Evolutionary conservation across 1,140 invertebrate genomes (phyloP).

Genomic region (Heterodera schachtii): DNA sequence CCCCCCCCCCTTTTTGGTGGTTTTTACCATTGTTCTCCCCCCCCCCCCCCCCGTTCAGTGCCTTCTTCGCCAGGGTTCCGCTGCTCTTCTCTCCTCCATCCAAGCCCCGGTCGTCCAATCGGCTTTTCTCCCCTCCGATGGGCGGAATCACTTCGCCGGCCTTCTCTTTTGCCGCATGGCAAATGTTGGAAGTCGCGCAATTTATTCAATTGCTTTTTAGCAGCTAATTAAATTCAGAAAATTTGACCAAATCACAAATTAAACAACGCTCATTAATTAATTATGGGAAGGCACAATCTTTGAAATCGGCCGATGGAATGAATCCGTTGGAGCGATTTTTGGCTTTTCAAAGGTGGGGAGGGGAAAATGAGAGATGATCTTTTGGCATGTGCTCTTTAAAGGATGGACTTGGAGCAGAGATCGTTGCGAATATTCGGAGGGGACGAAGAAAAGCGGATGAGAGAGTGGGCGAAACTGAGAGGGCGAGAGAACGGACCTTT

Average conservation of each 20-base stretch:
- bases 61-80: conserved; percentile 41
- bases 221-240: conserved; percentile 14
- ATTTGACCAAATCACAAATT: conserved; percentile 16
- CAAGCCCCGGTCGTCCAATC: conserved; percentile 49
- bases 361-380: conserved; percentile 8
- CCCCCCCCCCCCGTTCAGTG: conserved; percentile 1
- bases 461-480: conserved; percentile 46
- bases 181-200: conserved; percentile 49
- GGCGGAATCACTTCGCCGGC: conserved; percentile 8
- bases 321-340: conserved; percentile 47
- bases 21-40: no score
- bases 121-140: conserved; percentile 17
- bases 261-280: not conserved
- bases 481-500: not conserved
- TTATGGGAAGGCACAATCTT: conserved; percentile 6
- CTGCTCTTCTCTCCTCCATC: conserved; percentile 40
- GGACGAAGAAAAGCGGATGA: conserved; percentile 28
- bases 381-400: conserved; percentile 18
- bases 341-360: conserved; percentile 39
- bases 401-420: conserved; percentile 45
- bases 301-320: conserved; percentile 23
- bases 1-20: no score
- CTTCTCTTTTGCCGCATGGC: conserved; percentile 53
- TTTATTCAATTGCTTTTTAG: not conserved
- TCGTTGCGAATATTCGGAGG: conserved; percentile 41